Evolutionary conservation across 2,888 invertebrate species (phyloP).

Genomic region (Chydorus sphaericus): DNA sequence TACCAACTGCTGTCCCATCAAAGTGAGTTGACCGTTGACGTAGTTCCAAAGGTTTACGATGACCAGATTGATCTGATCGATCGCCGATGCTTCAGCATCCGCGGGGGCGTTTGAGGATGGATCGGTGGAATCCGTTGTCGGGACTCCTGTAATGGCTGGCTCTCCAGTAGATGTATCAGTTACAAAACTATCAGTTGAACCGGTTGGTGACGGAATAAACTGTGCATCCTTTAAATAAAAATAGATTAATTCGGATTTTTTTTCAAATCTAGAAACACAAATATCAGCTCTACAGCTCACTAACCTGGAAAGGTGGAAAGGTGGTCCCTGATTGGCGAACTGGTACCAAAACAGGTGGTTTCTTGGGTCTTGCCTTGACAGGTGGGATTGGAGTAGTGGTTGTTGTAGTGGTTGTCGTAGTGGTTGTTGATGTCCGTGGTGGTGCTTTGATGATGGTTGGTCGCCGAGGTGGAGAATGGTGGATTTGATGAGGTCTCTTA

Average conservation of each 20-base stretch:
- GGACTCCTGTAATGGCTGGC: too few relatives aligned
- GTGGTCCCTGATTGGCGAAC: not conserved
- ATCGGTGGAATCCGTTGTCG: too few relatives aligned
- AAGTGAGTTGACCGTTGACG: conserved; percentile 10
- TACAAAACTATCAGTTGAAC: too few relatives aligned
- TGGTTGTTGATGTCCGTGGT: not conserved
- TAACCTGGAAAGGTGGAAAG: too few relatives aligned
- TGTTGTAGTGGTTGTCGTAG: not conserved
- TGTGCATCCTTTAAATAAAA: too few relatives aligned
- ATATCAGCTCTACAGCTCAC: too few relatives aligned
- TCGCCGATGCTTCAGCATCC: not conserved
- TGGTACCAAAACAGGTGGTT: not conserved
- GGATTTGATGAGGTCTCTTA: not conserved
- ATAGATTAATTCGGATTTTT: too few relatives aligned
- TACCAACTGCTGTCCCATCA: conserved; percentile 14
- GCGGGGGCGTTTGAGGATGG: too few relatives aligned
- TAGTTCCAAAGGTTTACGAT: conserved; percentile 15
- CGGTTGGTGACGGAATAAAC: too few relatives aligned
- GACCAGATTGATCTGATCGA: conserved; percentile 3
- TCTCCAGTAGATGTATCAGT: too few relatives aligned
- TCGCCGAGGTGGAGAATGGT: not conserved
- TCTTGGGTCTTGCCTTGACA: not conserved
- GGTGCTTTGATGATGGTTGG: not conserved
- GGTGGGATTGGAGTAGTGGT: not conserved
- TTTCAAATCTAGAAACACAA: too few relatives aligned